phyloP scores from a whole-genome alignment of 2,113 vertebrate genomes.

The Lynx canadensis region DNA sequence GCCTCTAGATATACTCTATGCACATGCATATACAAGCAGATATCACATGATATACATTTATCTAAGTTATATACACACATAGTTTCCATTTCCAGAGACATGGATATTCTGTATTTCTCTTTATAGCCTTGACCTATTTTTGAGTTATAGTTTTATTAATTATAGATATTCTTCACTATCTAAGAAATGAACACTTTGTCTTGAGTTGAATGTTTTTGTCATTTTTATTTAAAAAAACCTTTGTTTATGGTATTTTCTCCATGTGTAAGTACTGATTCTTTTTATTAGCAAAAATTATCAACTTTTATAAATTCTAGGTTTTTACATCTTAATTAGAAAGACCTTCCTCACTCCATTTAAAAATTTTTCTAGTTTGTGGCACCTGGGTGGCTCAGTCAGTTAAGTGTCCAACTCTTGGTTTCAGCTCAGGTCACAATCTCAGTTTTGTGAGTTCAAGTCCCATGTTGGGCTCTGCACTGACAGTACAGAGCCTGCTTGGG shows the following conservation, averaged over 20 bases:
- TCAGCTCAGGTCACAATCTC: no score
- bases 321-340: not conserved
- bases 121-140: not conserved
- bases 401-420: no score
- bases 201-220: not conserved
- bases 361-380: not conserved
- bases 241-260: not conserved
- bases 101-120: not conserved
- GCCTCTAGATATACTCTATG: not conserved
- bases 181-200: not conserved
- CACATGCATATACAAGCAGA: not conserved
- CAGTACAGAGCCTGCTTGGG: no score
- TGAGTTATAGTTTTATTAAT: constrained; percentile 14
- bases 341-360: not conserved
- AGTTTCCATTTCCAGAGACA: not conserved
- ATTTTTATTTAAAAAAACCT: not conserved
- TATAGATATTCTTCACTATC: not conserved
- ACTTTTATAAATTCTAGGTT: not conserved
- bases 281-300: not conserved
- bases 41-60: not conserved
- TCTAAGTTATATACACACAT: not conserved
- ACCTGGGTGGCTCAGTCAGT: no score
- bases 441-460: no score
- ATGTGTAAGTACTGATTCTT: not conserved
- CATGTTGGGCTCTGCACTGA: no score